phyloP scores from a whole-genome alignment of 2,888 invertebrate genomes.

The Dendrolimus pini region DNA sequence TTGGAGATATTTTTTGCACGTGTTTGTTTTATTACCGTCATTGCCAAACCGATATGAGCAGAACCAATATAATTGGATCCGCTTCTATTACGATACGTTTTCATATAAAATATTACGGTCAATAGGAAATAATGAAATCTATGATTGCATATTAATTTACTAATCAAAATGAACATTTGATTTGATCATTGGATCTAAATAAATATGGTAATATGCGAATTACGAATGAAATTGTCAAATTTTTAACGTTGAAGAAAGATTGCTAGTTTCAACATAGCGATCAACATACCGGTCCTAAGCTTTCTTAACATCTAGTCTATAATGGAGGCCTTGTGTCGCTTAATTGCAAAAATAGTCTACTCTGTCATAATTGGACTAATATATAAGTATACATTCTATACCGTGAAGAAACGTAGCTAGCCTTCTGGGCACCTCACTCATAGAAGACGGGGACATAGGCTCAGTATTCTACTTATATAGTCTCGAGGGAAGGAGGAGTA shows the following conservation, averaged over 20 bases:
- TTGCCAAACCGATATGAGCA: neutral
- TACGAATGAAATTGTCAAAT: neutral
- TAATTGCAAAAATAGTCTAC: neutral
- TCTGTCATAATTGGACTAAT: neutral
- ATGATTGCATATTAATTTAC: neutral
- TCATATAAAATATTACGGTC: neutral
- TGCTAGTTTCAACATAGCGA: neutral
- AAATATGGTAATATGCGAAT: no score
- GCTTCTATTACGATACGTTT: neutral
- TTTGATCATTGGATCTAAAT: neutral
- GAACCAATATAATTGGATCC: neutral
- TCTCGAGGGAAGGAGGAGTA: no score
- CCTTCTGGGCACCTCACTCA: no score
- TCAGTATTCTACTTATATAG: no score
- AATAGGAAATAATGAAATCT: neutral
- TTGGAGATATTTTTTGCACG: neutral
- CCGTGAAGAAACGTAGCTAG: no score
- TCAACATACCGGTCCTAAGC: neutral
- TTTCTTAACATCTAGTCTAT: neutral
- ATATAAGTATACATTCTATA: no score
- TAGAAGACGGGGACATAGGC: no score
- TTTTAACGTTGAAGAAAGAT: neutral
- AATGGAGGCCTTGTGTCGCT: neutral
- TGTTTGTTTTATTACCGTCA: neutral
- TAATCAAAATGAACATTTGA: neutral